Percentiles rank a stretch among this genome's conserved stretches.
phyloP scores from a whole-genome alignment of 2,797 vertebrate species.

The Mus caroli region DNA sequence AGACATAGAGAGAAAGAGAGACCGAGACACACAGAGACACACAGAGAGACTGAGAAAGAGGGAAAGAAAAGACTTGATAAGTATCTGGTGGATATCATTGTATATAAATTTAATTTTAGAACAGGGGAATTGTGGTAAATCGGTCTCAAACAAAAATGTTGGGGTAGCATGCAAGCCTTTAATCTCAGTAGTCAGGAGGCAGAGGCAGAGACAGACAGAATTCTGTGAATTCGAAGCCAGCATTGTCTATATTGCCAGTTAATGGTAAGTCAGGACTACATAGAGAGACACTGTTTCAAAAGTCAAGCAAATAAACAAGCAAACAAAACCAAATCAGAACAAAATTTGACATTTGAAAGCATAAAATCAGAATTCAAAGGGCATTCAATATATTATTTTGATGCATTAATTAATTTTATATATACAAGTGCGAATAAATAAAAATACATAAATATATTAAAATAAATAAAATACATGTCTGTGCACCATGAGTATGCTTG shows the following conservation, averaged over 20 bases:
- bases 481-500: not conserved
- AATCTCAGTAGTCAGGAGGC: not conserved
- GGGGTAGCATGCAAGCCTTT: too few relatives aligned
- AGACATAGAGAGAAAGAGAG: not conserved
- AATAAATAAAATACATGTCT: not conserved
- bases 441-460: not conserved
- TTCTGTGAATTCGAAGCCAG: not conserved
- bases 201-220: not conserved
- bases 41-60: not conserved
- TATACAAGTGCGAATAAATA: not conserved
- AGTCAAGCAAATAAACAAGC: not conserved
- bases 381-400: not conserved
- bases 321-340: not conserved
- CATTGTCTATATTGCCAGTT: not conserved
- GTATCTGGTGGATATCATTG: not conserved
- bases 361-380: not conserved
- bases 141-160: not conserved
- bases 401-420: not conserved
- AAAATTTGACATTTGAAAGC: not conserved
- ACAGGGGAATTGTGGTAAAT: not conserved
- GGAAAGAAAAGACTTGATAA: not conserved
- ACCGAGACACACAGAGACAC: too few relatives aligned
- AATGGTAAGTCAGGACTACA: not conserved
- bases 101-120: slow-evolving; percentile 9
- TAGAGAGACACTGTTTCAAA: not conserved